These are phyloP conservation scores for Campylorhamphus procurvoides DNA, from an alignment of 2,113 vertebrate genomes.

Conservation along the genomic window DNA sequence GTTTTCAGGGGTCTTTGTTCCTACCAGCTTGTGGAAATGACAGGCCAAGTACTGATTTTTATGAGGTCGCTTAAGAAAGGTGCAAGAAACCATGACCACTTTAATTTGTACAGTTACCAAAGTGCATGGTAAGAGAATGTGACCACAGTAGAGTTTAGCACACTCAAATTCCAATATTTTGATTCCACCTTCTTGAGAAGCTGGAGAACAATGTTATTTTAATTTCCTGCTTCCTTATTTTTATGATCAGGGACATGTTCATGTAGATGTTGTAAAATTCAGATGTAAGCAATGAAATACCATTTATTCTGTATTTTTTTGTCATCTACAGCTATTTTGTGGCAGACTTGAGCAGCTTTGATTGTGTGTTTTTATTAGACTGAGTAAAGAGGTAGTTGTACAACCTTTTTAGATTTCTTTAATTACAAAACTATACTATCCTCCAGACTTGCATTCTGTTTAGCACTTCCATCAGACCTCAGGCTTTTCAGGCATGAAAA, in stretches of 20 bases:
- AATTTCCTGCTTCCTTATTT: background rate
- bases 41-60: background rate
- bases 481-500: background rate
- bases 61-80: background rate
- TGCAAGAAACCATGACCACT: background rate
- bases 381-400: background rate
- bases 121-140: background rate
- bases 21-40: background rate
- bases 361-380: background rate
- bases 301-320: background rate
- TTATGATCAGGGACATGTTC: background rate
- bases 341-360: background rate
- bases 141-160: background rate
- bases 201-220: background rate
- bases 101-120: background rate
- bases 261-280: background rate
- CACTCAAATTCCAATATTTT: background rate
- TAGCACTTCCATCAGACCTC: background rate
- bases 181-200: background rate
- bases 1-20: background rate
- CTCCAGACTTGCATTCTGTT: rapidly evolving
- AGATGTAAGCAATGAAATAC: background rate
- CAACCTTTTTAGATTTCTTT: background rate
- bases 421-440: background rate
- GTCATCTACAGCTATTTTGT: background rate